Evolutionary conservation across 92 coral and sea anemone species (phyloP), one percentile per base, ranked within the genome.

Genomic region (Zoanthus sansibaricus): DNA sequence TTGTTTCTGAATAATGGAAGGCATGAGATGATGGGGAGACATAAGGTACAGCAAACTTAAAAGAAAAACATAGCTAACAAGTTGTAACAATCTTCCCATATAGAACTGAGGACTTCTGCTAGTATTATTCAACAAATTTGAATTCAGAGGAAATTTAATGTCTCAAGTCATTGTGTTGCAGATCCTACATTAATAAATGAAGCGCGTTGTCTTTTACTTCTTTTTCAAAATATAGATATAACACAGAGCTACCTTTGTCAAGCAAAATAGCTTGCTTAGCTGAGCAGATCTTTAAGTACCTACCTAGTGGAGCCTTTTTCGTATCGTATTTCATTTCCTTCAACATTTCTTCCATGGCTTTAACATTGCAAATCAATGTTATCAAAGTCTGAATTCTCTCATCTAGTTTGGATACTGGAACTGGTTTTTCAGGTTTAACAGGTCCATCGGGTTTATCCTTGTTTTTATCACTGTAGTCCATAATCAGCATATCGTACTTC

Each of bases 291-390:
- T 62, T 21, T n/a, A 1, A 62, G 69, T 62, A 73, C 91, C 87
- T 62, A 97, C 99, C 99, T 56, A 97, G 93, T 12, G 99, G 99
- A 0, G 99, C 95, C 83, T 97, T 97, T 64, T 95, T 95, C 3
- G 96, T 93, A 71, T 97, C 99, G 78, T 95, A 97, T 76, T 95
- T 95, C 99, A 97, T 97, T 71, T 97, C 99, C 72, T 97, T 97
- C 64, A 97, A 83, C 91, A 93, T 88, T 48, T 97, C 98, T 83
- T 97, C 99, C 99, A 97, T 97, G 75, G 95, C 98, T 82, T 92
- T 92, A 10, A 97, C 90, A 82, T 95, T 93, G 73, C 99, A 97
- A 33, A 97, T 97, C 72, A 97, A 89, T 82, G 90, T 95, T 14
- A 97, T 88, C 66, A 97, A 86, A n/a, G 77, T 72, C 87, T 95